phyloP scores from a whole-genome alignment of 2,888 invertebrate genomes.

The Bhutanitis thaidina region DNA sequence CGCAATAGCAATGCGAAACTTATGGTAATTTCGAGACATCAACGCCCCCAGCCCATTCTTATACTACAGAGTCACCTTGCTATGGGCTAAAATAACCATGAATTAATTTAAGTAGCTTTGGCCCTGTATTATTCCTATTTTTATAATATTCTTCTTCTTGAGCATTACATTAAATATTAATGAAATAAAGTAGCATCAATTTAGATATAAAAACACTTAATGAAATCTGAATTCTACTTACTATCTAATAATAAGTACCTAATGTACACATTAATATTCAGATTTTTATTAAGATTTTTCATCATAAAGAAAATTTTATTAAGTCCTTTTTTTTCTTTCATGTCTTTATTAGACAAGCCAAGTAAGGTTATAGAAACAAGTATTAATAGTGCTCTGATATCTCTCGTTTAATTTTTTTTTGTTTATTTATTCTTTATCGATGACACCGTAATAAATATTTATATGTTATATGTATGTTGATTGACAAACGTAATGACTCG shows the following conservation, averaged over 20 bases:
- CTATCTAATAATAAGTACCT: neutral
- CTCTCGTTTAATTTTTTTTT: too few relatives aligned
- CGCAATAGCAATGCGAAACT: constrained; percentile 16
- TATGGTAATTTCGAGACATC: constrained; percentile 18
- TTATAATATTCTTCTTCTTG: constrained; percentile 4
- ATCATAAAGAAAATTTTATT: too few relatives aligned
- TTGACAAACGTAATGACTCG: too few relatives aligned
- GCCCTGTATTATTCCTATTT: constrained; percentile 12
- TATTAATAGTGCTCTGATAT: too few relatives aligned
- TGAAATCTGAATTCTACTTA: neutral
- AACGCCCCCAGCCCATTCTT: constrained; percentile 7
- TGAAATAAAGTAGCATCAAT: neutral
- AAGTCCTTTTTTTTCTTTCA: too few relatives aligned
- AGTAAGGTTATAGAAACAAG: too few relatives aligned
- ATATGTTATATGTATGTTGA: too few relatives aligned
- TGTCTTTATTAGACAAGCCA: too few relatives aligned
- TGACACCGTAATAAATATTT: too few relatives aligned
- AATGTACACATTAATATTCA: too few relatives aligned
- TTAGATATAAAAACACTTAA: constrained; percentile 9
- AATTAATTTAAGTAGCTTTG: constrained; percentile 10
- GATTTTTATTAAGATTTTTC: too few relatives aligned
- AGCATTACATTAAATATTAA: neutral
- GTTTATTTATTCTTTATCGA: too few relatives aligned
- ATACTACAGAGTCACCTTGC: constrained; percentile 16
- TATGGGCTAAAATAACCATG: constrained; percentile 10